Percentiles rank a stretch among this genome's conserved stretches.
Conservation (phyloP, 2,797 vertebrate genomes). For the Streptopelia turtur region DNA sequence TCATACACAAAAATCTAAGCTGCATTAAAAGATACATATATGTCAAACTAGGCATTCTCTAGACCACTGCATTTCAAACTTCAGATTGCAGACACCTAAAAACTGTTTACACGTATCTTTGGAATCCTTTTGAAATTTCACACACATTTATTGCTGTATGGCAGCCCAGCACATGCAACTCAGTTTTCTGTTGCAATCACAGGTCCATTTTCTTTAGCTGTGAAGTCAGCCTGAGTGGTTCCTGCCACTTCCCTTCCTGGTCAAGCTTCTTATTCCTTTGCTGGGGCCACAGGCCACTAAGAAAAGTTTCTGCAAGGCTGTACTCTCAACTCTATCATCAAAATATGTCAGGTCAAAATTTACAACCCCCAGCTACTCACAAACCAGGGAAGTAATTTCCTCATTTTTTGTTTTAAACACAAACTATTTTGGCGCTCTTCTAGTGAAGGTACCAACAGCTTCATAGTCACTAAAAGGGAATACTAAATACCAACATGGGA, state of each 20-base stretch:
- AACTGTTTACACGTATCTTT: background rate
- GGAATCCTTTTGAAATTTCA: background rate
- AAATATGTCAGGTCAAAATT: background rate
- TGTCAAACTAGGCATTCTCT: background rate
- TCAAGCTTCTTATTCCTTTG: background rate
- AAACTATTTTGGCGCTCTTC: background rate
- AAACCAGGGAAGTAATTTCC: background rate
- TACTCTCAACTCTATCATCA: background rate
- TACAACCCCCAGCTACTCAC: background rate
- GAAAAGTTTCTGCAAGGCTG: background rate
- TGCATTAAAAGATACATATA: background rate
- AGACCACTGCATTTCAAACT: background rate
- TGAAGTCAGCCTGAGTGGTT: background rate
- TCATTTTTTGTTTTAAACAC: background rate
- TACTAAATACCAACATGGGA: background rate
- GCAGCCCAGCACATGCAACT: background rate
- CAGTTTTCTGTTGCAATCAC: background rate
- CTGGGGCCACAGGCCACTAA: background rate
- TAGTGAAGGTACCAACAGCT: background rate
- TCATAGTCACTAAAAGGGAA: background rate
- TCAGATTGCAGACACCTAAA: background rate
- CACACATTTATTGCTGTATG: fast-evolving
- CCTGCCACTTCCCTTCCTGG: background rate
- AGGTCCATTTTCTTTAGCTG: background rate
- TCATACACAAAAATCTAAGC: background rate